A percentile compares a stretch with the other conserved stretches of the same genome.
phyloP scores from a whole-genome alignment of 2,113 vertebrate species.

The Naja naja region DNA sequence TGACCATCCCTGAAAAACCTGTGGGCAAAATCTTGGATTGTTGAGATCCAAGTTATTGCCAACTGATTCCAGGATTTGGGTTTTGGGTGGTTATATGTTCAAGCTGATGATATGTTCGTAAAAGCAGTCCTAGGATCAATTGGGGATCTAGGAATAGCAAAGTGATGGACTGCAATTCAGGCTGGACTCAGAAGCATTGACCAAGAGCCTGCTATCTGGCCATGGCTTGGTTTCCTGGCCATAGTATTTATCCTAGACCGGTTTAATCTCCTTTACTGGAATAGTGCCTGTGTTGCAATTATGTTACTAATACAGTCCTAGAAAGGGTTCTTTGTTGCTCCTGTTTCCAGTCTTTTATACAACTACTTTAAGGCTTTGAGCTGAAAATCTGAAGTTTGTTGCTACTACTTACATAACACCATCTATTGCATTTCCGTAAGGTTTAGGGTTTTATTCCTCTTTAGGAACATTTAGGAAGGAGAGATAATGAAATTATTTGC shows the following conservation, averaged over 20 bases:
- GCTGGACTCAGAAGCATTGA: not conserved
- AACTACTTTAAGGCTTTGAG: not conserved
- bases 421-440: not conserved
- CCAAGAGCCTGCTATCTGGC: not conserved
- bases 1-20: not conserved
- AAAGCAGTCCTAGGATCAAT: not conserved
- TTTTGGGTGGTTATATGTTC: not conserved
- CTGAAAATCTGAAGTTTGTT: not conserved
- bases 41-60: not conserved
- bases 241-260: not conserved
- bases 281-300: not conserved
- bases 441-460: not conserved
- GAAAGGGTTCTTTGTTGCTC: not conserved
- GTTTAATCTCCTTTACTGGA: not conserved
- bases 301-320: not conserved
- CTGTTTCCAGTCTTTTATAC: not conserved
- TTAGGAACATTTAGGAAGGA: not conserved
- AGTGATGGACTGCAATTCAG: not conserved
- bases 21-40: not conserved
- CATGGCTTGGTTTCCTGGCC: not conserved
- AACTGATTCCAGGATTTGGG: not conserved
- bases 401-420: not conserved
- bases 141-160: not conserved
- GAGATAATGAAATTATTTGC: not conserved
- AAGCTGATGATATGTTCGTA: not conserved